phyloP scores from a whole-genome alignment of 2,888 invertebrate genomes.

The Brachyptera putata region DNA sequence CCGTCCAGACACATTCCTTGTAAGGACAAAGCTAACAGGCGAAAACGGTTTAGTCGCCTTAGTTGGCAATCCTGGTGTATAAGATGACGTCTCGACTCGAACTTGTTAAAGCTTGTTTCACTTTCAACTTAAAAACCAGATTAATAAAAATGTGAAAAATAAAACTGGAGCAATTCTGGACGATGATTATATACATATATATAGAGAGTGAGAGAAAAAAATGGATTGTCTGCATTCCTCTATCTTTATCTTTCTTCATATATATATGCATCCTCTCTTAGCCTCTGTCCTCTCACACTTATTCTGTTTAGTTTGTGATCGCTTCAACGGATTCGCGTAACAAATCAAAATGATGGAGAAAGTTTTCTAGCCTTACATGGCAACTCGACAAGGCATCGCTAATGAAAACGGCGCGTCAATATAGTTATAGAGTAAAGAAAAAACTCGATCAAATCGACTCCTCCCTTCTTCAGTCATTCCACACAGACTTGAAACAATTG shows the following conservation, averaged over 20 bases:
- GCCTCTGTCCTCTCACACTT: conserved; percentile 2
- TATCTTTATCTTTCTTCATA: conserved; percentile 7
- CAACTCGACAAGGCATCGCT: conserved; percentile 17
- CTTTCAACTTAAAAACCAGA: conserved; percentile 26
- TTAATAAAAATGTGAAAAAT: conserved; percentile 16
- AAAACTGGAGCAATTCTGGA: conserved; percentile 20
- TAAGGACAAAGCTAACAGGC: conserved; percentile 4
- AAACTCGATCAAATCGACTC: neutral
- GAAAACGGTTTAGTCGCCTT: neutral
- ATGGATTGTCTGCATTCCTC: conserved; percentile 9
- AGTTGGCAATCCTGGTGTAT: conserved; percentile 8
- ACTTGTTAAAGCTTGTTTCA: conserved; percentile 21
- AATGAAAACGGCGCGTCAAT: conserved; percentile 20
- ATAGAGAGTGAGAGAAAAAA: too few relatives aligned
- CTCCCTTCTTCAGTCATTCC: neutral
- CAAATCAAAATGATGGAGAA: conserved; percentile 27
- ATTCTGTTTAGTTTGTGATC: neutral
- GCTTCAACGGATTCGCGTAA: conserved; percentile 19
- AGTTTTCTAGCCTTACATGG: conserved; percentile 14
- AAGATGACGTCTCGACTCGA: too few relatives aligned
- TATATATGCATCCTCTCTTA: conserved; percentile 1
- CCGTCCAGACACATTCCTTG: conserved; percentile 19
- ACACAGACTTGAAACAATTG: neutral
- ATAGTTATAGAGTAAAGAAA: conserved; percentile 6
- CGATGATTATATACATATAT: neutral